Base-by-base conservation (phyloP, 2,888 invertebrate species). In the Blomia tropicalis region DNA sequence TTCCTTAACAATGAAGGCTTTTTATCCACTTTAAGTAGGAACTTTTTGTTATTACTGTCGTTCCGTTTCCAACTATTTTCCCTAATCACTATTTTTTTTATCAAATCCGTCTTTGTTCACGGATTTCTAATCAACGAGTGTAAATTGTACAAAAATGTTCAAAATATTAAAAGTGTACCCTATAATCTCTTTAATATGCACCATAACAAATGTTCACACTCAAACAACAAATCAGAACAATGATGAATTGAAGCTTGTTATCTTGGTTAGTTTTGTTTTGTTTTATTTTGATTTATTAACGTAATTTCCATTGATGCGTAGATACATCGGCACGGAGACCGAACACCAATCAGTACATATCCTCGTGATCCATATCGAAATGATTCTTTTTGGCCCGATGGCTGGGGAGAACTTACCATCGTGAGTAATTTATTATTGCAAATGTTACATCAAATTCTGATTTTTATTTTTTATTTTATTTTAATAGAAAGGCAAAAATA, bases 301-400 rank as follows among this genome's bases (percentile, higher is more conserved):
- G 5, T n/a, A 32, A 17, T 47, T 23, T n/a, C 7, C n/a, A n/a
- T n/a, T 29, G n/a, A 11, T 7, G 7, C 1, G 41, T 29, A 66
- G 63, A 31, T 66, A 7, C 63, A 65, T 31, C 58, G 65, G 7
- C 66, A 66, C 54, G 66, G 66, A 1, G 66, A 66, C 14, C 61
- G 64, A 53, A 56, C 66, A 11, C 66, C 66, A 0, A 63, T 66
- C 51, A 41, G 60, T 14, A 27, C 56, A 19, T 66, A 64, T 31
- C 64, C 65, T 23, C 64, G 51, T n/a, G 66, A 66, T 51, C 66
- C 66, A 1, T 64, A 63, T 41, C 11, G 30, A 17, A 63, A 59
- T 47, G 60, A 51, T 2, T 44, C 43, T 4, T 59, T 60, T 27
- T 66, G 66, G 66, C 53, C 29, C 1, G 66, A 66, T 54, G 66